phyloP scores from a whole-genome alignment of 1,140 invertebrate species.

The Ctenoplectra terminalis region DNA sequence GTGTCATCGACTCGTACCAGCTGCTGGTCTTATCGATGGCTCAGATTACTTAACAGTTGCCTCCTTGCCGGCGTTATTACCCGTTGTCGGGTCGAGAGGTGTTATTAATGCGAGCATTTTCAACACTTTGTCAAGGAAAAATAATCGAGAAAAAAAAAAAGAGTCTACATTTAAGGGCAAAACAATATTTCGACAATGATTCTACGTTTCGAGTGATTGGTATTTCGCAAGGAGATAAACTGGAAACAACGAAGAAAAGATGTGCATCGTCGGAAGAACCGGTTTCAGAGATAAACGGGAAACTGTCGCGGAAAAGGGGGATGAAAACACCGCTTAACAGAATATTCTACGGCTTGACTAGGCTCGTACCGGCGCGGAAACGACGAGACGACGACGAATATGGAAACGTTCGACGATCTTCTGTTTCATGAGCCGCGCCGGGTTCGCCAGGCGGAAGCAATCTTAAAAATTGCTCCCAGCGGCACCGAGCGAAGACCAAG shows the following conservation, averaged over 20 bases:
- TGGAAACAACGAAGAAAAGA: background rate
- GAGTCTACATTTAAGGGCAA: too few relatives aligned
- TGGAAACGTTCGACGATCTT: constrained; percentile 47
- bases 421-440: constrained; percentile 31
- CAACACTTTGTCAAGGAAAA: too few relatives aligned
- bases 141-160: too few relatives aligned
- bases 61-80: background rate
- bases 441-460: constrained; percentile 63
- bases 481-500: constrained; percentile 59
- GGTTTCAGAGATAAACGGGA: background rate
- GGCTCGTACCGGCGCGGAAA: background rate
- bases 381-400: constrained; percentile 9
- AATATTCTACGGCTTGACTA: constrained; percentile 12
- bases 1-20: background rate
- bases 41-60: background rate
- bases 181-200: background rate
- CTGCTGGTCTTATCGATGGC: background rate
- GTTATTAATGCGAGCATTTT: background rate
- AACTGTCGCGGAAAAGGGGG: background rate
- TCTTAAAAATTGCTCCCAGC: constrained; percentile 74
- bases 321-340: constrained; percentile 1
- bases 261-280: background rate
- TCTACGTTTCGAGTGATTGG: background rate
- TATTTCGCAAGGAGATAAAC: background rate
- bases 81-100: background rate